Evolutionary conservation across 2,888 invertebrate genomes (phyloP), one percentile per base, ranked within the genome.

Genomic region (Nemoura dubitans): DNA sequence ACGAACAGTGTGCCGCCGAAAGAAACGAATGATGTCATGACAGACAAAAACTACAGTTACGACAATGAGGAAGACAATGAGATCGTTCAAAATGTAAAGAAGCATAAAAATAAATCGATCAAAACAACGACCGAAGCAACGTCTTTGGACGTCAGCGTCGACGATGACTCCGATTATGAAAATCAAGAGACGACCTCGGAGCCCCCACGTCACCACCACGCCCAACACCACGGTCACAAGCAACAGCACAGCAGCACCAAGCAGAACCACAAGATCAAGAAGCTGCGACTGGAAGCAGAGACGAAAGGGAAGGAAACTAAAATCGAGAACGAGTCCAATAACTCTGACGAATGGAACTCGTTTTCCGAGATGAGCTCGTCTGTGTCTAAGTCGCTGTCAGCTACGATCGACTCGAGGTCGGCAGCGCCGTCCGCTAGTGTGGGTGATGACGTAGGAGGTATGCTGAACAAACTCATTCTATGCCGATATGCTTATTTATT

Each of bases 31-130:
- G 78, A 27, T 26, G 25, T 78, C 5, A 1, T 6, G 78, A 26
- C 26, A 26, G 30, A 10, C 0, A 29, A 81, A 27, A 28, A 81
- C 30, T 5, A 30, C n/a, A 29, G 30, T 30, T 28, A 28, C 30
- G 81, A 81, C n/a, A 30, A 30, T 16, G 81, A 30, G 6, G 81
- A 81, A 30, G 26, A 81, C 30, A 81, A 81, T n/a, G 81, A 81
- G n/a, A 81, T 81, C 81, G 30, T 29, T 5, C 28, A 28, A 29
- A 30, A 81, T 21, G 81, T 27, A 0, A 30, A 81, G 30, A 81
- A 81, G 30, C 28, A 2, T 5, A 81, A 81, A 2, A 28, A 81
- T 6, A 81, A 28, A n/a, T 0, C 10, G 78, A 30, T 10, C n/a
- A 29, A 30, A 81, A 81, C 59, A 21, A 59, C 59, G 2, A 59